A percentile compares a stretch with the other conserved stretches of the same genome.
phyloP scores from a whole-genome alignment of 2,888 invertebrate species.

The Lithophane semibrunnea region DNA sequence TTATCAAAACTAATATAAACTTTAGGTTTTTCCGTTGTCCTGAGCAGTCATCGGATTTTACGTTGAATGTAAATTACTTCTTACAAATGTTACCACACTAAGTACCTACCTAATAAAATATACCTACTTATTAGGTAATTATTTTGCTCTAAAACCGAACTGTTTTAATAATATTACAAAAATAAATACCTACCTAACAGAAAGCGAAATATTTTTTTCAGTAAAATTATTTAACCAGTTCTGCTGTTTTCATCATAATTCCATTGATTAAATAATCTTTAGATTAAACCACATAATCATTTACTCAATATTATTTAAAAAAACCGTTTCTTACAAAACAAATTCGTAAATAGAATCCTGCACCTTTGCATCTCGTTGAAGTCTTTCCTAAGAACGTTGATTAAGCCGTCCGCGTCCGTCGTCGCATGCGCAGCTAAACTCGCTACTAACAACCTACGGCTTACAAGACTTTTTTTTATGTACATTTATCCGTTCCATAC shows the following conservation, averaged over 20 bases:
- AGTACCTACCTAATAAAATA: background rate
- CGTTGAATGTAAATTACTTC: background rate
- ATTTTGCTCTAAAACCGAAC: background rate
- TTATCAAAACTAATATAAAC: background rate
- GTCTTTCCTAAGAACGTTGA: conserved; percentile 67
- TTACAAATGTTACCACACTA: background rate
- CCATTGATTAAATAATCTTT: too few relatives aligned
- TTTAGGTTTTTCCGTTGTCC: conserved; percentile 23
- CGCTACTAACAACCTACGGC: conserved; percentile 7
- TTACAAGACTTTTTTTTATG: conserved; percentile 34
- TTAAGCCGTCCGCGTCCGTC: conserved; percentile 40
- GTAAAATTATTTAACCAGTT: background rate
- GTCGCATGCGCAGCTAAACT: conserved; percentile 33
- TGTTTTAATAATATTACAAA: background rate
- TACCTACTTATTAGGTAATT: background rate
- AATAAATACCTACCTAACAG: too few relatives aligned
- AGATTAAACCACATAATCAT: too few relatives aligned
- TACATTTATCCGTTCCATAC: conserved; percentile 45
- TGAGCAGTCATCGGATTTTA: conserved; percentile 35
- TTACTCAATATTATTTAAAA: fast-evolving
- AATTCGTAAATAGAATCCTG: background rate
- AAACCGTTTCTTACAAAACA: background rate
- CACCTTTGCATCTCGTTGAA: conserved; percentile 65
- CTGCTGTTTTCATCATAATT: background rate
- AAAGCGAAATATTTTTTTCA: background rate